Evolutionary conservation across 1,140 invertebrate genomes (phyloP).

Genomic region (Psix sp.): DNA sequence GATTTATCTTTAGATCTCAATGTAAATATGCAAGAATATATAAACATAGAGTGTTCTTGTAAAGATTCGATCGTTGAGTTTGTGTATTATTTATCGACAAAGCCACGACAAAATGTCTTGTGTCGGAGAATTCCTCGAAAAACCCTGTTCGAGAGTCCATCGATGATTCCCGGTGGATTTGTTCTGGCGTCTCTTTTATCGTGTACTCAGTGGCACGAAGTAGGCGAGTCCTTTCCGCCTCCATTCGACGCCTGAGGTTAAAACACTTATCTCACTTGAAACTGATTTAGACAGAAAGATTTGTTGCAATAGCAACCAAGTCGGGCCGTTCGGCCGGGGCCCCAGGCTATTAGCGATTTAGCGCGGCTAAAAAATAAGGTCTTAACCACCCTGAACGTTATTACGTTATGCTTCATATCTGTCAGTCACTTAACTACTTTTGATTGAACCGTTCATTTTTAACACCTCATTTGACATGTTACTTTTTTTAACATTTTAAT

Average conservation of each 20-base stretch:
- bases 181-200: slow-evolving; percentile 1
- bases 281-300: slow-evolving; percentile 76
- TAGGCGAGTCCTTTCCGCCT: slow-evolving; percentile 27
- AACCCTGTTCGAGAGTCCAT: too few relatives aligned
- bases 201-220: slow-evolving; percentile 32
- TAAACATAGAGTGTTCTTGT: too few relatives aligned
- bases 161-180: too few relatives aligned
- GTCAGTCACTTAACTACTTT: too few relatives aligned
- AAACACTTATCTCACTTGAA: slow-evolving; percentile 72
- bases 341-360: slow-evolving; percentile 51
- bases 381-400: slow-evolving; percentile 58
- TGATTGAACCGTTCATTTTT: too few relatives aligned
- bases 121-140: background rate
- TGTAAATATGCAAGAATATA: too few relatives aligned
- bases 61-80: too few relatives aligned
- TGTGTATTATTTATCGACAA: too few relatives aligned
- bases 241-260: slow-evolving; percentile 44
- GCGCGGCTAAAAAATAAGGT: slow-evolving; percentile 53
- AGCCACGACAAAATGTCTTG: too few relatives aligned
- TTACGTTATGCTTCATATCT: slow-evolving; percentile 26
- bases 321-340: slow-evolving; percentile 45
- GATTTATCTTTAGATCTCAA: too few relatives aligned
- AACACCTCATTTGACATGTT: too few relatives aligned
- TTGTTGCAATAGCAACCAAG: slow-evolving; percentile 69
- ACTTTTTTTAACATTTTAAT: too few relatives aligned